phyloP scores from a whole-genome alignment of 2,797 vertebrate species.

The Chloroceryle inda region DNA sequence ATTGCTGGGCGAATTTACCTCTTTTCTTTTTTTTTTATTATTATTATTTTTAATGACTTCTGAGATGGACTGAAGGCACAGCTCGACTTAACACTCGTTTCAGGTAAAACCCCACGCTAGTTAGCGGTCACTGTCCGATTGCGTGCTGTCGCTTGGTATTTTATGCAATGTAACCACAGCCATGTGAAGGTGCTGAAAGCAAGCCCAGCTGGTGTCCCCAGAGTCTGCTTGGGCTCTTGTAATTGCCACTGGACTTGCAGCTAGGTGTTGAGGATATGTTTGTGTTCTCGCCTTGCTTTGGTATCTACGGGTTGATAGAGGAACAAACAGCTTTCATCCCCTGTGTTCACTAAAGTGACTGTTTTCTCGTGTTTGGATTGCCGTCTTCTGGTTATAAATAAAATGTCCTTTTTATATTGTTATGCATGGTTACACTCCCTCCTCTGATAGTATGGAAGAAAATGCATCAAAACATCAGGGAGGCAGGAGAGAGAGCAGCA shows the following conservation, averaged over 20 bases:
- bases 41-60: neutral
- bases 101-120: slow-evolving; percentile 22
- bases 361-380: neutral
- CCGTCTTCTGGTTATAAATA: neutral
- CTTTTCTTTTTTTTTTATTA: neutral
- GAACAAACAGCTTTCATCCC: neutral
- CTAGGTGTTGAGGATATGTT: fast-evolving
- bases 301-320: fast-evolving
- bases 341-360: fast-evolving
- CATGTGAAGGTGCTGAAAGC: fast-evolving
- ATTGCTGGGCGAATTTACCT: fast-evolving
- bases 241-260: neutral
- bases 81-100: neutral
- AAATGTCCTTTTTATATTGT: neutral
- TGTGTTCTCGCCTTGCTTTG: fast-evolving
- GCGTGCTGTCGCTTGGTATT: neutral
- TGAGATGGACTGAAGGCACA: neutral
- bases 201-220: neutral
- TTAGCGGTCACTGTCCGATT: fast-evolving
- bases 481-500: fast-evolving
- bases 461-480: neutral
- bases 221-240: neutral
- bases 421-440: neutral
- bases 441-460: neutral
- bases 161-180: neutral